Evolutionary conservation across 2,113 vertebrate species (phyloP), one percentile per base, ranked within the genome.

Genomic region (Excalfactoria chinensis): DNA sequence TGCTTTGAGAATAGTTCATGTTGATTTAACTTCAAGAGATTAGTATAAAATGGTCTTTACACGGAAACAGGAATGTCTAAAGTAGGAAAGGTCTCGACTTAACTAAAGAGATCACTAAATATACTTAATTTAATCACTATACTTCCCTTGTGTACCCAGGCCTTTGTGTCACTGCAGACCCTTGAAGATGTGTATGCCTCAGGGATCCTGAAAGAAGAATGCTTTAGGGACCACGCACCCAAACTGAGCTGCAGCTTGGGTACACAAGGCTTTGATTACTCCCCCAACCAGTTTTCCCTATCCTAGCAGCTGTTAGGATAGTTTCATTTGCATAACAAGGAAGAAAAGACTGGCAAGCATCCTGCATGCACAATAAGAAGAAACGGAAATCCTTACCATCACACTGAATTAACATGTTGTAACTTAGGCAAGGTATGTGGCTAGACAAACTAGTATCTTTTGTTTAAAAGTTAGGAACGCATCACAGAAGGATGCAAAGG

Each of bases 91-190:
- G 44, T 22, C 71, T 56, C 14, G 35, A 0, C 88, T 92, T 93
- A 85, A 70, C 60, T 74, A 77, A 89, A 77, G 35, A 13, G 63
- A 85, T 85, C 86, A 73, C 75, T 92, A 94, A 92, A 68, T 46
- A 60, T 85, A 28, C 71, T 86, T 91, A 79, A 88, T 88, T 88
- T 84, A 94, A 92, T 87, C 58, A 37, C 43, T 28, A 69, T 44
- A 26, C 46, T 62, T 70, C 15, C 40, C 68, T 35, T 64, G 44
- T 37, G 69, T 88, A 89, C 64, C 74, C 43, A 86, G 60, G 72
- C 62, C 53, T 93, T 86, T 93, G 74, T 91, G 56, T 81, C 64
- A n/a, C 43, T 2, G 5, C 2, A 89, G 51, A 19, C 35, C 81
- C 79, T 72, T 81, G 32, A 37, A 74, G 80, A 75, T 53, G 76